Evolutionary conservation across 2,797 vertebrate species (phyloP).

Genomic region (Hypotaenidia philippensis): DNA sequence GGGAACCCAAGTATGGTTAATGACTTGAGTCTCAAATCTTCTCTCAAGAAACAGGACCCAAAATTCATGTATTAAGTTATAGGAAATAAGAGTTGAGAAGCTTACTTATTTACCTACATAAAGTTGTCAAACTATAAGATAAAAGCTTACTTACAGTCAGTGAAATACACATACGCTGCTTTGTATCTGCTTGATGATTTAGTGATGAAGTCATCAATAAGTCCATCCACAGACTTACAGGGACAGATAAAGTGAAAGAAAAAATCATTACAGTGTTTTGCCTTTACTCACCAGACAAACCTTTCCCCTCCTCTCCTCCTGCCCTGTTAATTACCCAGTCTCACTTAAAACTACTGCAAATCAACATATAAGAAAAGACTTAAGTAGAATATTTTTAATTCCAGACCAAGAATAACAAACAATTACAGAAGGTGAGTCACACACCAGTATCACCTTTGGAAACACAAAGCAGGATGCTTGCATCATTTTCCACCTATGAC

Average conservation of each 20-base stretch:
- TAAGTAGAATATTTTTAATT: background rate
- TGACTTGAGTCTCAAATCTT: background rate
- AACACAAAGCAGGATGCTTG: background rate
- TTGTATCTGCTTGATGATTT: slow-evolving; percentile 92
- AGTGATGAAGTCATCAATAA: slow-evolving; percentile 90
- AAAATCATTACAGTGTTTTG: background rate
- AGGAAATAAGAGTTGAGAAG: background rate
- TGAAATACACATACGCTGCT: slow-evolving; percentile 95
- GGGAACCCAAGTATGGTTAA: background rate
- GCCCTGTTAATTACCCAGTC: background rate
- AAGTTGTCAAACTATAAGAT: background rate
- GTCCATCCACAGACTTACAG: slow-evolving; percentile 90
- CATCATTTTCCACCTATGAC: background rate
- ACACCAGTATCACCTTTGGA: background rate
- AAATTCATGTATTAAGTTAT: background rate
- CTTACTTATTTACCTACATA: background rate
- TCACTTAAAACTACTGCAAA: background rate
- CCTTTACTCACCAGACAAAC: background rate
- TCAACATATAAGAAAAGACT: background rate
- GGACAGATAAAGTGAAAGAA: background rate
- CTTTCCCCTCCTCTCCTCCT: background rate
- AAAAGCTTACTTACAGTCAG: slow-evolving; percentile 91
- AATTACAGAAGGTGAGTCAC: background rate
- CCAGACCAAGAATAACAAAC: background rate
- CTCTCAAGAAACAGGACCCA: background rate